Evolutionary conservation across 2,888 invertebrate genomes (phyloP).

Genomic region (Drosophila niveifrons): DNA sequence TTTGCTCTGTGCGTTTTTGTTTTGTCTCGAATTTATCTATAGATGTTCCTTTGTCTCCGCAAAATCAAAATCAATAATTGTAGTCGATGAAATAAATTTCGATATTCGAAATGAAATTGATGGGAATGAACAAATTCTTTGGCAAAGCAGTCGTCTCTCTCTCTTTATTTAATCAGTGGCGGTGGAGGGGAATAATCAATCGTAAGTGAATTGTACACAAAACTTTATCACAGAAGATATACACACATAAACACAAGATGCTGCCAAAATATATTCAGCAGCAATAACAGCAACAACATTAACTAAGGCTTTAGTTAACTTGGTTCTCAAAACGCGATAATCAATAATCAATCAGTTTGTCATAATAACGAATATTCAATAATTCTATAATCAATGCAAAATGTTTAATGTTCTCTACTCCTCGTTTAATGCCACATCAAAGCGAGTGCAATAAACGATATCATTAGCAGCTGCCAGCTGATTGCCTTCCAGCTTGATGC

Average conservation of each 20-base stretch:
- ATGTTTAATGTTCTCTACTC: not conserved
- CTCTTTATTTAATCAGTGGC: slow-evolving; percentile 3
- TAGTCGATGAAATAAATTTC: slow-evolving; percentile 35
- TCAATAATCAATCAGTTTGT: not conserved
- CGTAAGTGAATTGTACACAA: slow-evolving; percentile 67
- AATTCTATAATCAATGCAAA: not conserved
- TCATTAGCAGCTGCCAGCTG: slow-evolving; percentile 17
- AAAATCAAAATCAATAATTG: slow-evolving; percentile 27
- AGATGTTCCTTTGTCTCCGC: slow-evolving; percentile 2
- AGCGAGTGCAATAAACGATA: slow-evolving; percentile 31
- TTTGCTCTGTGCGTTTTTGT: too few relatives aligned
- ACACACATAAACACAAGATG: slow-evolving; percentile 50
- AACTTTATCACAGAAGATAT: slow-evolving; percentile 76
- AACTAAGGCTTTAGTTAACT: slow-evolving; percentile 44
- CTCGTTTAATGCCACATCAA: slow-evolving; percentile 54
- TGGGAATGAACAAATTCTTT: slow-evolving; percentile 5
- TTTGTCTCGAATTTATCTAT: not conserved
- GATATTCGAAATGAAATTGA: slow-evolving; percentile 15
- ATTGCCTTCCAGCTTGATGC: slow-evolving; percentile 54
- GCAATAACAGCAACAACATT: slow-evolving; percentile 54
- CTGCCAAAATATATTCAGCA: slow-evolving; percentile 40
- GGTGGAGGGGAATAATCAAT: not conserved
- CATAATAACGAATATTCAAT: not conserved
- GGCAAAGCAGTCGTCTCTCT: slow-evolving; percentile 21
- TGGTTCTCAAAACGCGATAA: slow-evolving; percentile 9